Base-by-base conservation (phyloP, 2,113 vertebrate species). In the Ctenodactylus gundi region DNA sequence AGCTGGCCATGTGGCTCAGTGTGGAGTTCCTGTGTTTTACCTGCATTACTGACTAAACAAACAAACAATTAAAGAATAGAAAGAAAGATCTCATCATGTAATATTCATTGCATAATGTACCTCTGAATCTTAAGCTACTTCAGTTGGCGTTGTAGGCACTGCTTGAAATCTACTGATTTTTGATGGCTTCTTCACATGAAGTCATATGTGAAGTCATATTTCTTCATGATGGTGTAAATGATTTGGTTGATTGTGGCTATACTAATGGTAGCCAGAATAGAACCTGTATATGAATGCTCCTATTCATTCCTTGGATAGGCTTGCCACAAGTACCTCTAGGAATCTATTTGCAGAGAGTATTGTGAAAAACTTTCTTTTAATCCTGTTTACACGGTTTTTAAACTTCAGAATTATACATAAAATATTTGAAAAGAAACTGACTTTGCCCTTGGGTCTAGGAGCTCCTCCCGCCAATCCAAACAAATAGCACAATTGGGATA, bases 291-390 rank as follows among this genome's bases (percentile, higher is more conserved):
- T 13, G n/a, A n/a, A n/a, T n/a, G 72, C 20, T 49, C 64, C 53
- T 12, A 4, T 15, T 15, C 55, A n/a, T 83, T 76, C 36, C 85
- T 90, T 88, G 78, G 60, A 90, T 92, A 81, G 15, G 3, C 36
- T 93, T 93, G 34, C 57, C 21, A 34, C 21, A 77, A 44, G 10
- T 68, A 36, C 76, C 8, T 78, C 27, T 73, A 51, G 62, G 27
- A 88, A 67, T 89, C 27, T 25, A 18, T 65, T 91, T 88, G 85
- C 34, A 95, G 25, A 44, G 29, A 13, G 51, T 80, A 4, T 39
- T 93, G 29, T 81, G 20, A 97, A 94, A 97, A 94, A 95, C 88
- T 2, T 93, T 93, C 85, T 39, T 86, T 76, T 83, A 88, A 51
- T 81, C 6, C 21, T 60, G 7, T 46, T 70, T 1, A 49, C 2